Evolutionary conservation across 2,888 invertebrate species (phyloP).

Genomic region (Caenorhabditis virilis): DNA sequence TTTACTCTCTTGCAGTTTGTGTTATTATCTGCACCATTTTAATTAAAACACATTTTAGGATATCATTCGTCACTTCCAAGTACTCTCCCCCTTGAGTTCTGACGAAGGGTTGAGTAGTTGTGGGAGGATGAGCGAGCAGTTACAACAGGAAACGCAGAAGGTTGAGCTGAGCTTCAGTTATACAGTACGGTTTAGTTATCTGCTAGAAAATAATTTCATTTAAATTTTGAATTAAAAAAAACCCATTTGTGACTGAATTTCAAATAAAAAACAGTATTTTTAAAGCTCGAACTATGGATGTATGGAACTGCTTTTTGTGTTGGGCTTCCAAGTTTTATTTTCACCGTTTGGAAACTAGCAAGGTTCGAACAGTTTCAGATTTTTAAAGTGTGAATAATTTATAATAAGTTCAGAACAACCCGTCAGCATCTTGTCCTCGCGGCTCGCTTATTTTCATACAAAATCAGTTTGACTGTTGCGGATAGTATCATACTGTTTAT

Average conservation of each 20-base stretch:
- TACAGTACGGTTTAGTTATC: constrained; percentile 36
- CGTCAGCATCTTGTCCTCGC: constrained; percentile 44
- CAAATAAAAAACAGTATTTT: not conserved
- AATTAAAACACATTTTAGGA: no score
- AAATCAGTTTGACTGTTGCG: constrained; percentile 50
- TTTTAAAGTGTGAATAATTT: not conserved
- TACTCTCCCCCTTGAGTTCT: no score
- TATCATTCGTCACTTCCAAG: no score
- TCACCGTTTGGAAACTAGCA: constrained; percentile 33
- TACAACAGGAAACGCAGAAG: constrained; percentile 27
- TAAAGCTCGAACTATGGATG: constrained; percentile 47
- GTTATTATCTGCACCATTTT: no score
- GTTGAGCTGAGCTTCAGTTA: constrained; percentile 43
- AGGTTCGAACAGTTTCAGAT: no score
- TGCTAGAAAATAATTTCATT: not conserved
- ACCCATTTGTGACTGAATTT: no score
- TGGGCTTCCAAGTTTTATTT: constrained; percentile 42
- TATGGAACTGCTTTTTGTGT: constrained; percentile 45
- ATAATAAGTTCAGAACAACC: constrained; percentile 20
- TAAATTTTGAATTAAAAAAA: no score
- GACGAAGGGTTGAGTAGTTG: no score
- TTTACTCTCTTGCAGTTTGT: no score
- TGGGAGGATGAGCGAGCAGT: no score
- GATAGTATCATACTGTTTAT: constrained; percentile 52
- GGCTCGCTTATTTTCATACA: constrained; percentile 49